phyloP scores from a whole-genome alignment of 2,113 vertebrate genomes.

The Peromyscus californicus region DNA sequence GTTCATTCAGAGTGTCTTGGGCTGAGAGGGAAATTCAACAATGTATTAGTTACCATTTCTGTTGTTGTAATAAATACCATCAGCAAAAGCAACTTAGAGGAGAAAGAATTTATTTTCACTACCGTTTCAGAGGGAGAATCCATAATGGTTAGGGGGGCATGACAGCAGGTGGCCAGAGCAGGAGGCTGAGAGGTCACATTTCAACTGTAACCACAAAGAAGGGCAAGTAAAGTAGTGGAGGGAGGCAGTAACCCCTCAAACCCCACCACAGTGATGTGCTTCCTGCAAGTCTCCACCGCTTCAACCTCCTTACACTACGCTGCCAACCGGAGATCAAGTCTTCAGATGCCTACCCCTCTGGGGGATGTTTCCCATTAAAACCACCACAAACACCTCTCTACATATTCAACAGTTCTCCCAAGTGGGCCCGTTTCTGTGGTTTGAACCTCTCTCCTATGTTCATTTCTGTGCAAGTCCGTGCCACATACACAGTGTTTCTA shows the following conservation, averaged over 20 bases:
- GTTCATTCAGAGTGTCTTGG: background rate
- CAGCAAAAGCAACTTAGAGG: background rate
- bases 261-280: background rate
- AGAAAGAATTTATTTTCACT: background rate
- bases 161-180: background rate
- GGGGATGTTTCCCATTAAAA: background rate
- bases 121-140: background rate
- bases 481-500: background rate
- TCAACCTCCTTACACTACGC: background rate
- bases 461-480: background rate
- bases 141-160: background rate
- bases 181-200: background rate
- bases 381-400: background rate
- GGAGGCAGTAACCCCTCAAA: background rate
- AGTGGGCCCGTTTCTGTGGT: too few relatives aligned
- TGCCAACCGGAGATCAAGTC: background rate
- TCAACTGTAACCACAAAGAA: background rate
- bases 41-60: background rate
- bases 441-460: background rate
- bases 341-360: background rate
- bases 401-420: background rate
- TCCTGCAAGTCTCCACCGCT: background rate
- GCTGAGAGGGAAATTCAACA: background rate
- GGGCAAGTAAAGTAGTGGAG: background rate
- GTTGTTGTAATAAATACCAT: background rate